A percentile compares a stretch with the other conserved stretches of the same genome.
Conservation (phyloP, 2,888 invertebrate species). For the Sinohyriopsis cumingii region DNA sequence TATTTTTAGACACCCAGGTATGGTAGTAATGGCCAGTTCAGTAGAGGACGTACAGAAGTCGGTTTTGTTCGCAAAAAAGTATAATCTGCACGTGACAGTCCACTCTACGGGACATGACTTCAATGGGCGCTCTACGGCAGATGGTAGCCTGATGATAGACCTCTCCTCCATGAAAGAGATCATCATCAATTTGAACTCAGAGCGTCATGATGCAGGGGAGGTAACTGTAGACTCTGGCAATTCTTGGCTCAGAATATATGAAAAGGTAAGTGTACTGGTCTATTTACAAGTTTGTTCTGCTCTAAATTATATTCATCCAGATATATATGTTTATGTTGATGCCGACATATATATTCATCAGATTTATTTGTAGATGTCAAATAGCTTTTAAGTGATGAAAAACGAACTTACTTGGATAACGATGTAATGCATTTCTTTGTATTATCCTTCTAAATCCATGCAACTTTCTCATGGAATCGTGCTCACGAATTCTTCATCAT, state of each 20-base stretch:
- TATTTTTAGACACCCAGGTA: conserved; percentile 14
- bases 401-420: no score
- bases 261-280: conserved; percentile 25
- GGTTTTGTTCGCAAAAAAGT: conserved; percentile 38
- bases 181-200: conserved; percentile 24
- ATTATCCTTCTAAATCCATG: no score
- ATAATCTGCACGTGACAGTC: conserved; percentile 37
- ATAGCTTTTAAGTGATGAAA: no score
- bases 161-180: conserved; percentile 36
- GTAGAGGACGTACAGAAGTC: conserved; percentile 38
- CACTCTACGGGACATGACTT: conserved; percentile 46
- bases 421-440: no score
- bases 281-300: no score
- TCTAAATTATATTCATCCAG: no score
- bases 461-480: no score
- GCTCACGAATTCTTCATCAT: no score
- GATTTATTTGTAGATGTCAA: no score
- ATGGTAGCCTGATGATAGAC: conserved; percentile 35
- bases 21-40: conserved; percentile 29
- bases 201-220: conserved; percentile 35
- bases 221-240: conserved; percentile 42
- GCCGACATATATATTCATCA: no score
- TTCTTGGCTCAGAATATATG: conserved; percentile 42
- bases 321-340: no score
- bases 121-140: conserved; percentile 42